A percentile compares a stretch with the other conserved stretches of the same genome.
Conservation (phyloP, 2,888 invertebrate species). For the Dermolepida albohirtum region DNA sequence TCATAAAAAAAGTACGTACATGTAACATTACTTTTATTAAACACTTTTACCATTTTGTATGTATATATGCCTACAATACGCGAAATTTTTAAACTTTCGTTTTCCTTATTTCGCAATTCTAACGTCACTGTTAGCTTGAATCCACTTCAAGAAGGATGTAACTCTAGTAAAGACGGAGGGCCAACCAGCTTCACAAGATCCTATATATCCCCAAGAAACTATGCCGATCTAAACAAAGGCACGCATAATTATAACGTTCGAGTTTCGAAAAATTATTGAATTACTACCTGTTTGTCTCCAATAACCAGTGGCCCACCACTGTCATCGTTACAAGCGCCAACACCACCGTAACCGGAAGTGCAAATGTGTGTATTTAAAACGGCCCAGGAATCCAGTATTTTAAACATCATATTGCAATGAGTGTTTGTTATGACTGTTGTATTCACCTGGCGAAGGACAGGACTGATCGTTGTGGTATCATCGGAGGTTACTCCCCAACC, state of each 20-base stretch:
- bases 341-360: conserved; percentile 62
- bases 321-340: conserved; percentile 68
- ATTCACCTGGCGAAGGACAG: conserved; percentile 25
- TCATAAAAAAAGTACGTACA: too few relatives aligned
- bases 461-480: conserved; percentile 1
- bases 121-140: conserved; percentile 49
- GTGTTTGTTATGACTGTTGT: conserved; percentile 16
- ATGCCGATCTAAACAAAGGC: conserved; percentile 51
- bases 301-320: conserved; percentile 59
- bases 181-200: conserved; percentile 62
- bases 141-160: conserved; percentile 59
- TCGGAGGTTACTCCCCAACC: conserved; percentile 67
- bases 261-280: too few relatives aligned
- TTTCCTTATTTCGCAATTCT: too few relatives aligned
- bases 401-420: conserved; percentile 1
- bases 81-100: too few relatives aligned
- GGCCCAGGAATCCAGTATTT: not conserved
- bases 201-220: conserved; percentile 58
- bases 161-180: conserved; percentile 64
- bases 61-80: too few relatives aligned
- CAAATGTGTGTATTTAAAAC: conserved; percentile 62
- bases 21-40: too few relatives aligned
- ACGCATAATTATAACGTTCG: too few relatives aligned
- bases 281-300: too few relatives aligned
- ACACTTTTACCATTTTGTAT: too few relatives aligned